A percentile compares a stretch with the other conserved stretches of the same genome.
These are phyloP conservation scores for Stomatorhinus walkeri DNA, from an alignment of 2,797 vertebrate genomes.

Conservation along the genomic window DNA sequence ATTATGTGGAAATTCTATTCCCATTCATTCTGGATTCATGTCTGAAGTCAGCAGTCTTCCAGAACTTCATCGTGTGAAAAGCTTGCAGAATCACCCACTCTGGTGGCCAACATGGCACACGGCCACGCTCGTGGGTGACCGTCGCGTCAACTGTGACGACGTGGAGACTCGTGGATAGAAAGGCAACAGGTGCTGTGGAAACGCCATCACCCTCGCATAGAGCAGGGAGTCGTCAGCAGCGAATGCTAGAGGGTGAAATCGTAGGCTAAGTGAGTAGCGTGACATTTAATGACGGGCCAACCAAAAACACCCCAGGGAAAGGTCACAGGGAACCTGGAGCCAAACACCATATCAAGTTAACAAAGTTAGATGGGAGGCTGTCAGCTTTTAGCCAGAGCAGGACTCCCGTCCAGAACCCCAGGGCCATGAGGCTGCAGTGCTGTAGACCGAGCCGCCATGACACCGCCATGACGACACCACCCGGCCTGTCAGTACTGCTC, in stretches of 20 bases:
- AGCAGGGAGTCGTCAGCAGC: not conserved
- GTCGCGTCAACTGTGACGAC: not conserved
- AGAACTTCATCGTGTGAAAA: not conserved
- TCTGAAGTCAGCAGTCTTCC: not conserved
- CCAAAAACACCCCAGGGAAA: not conserved
- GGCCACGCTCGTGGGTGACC: not conserved
- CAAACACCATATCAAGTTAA: not conserved
- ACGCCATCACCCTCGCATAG: not conserved
- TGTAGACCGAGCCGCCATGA: not conserved
- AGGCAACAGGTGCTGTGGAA: not conserved
- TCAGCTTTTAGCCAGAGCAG: not conserved
- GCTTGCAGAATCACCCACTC: not conserved
- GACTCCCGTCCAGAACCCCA: not conserved
- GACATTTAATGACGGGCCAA: not conserved
- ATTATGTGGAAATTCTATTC: not conserved
- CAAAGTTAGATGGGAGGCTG: not conserved
- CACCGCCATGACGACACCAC: not conserved
- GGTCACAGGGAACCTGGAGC: not conserved
- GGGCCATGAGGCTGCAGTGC: not conserved
- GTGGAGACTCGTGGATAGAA: not conserved
- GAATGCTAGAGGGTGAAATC: not conserved
- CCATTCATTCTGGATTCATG: not conserved
- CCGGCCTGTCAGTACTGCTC: not conserved
- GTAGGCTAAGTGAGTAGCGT: not conserved
- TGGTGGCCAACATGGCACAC: not conserved